Conservation (phyloP, 2,888 invertebrate species). For the Drosophila suboccidentalis region DNA sequence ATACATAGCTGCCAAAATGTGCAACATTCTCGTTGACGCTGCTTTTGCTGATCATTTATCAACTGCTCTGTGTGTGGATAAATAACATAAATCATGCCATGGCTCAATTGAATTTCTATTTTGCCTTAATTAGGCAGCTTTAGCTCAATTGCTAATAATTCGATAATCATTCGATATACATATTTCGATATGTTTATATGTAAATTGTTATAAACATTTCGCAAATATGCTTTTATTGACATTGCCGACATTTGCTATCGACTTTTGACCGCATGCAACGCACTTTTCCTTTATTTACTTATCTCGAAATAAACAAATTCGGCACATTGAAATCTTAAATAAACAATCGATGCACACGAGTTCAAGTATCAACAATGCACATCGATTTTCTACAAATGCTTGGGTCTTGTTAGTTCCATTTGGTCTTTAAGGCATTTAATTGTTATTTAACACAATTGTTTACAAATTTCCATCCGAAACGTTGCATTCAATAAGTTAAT, state of each 20-base stretch:
- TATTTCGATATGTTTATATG: not conserved
- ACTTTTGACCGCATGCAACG: conserved; percentile 42
- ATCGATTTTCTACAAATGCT: conserved; percentile 8
- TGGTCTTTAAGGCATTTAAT: conserved; percentile 3
- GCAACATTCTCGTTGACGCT: conserved; percentile 43
- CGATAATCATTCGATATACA: conserved; percentile 42
- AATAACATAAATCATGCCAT: conserved; percentile 71
- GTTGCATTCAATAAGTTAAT: not conserved
- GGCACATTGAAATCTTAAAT: conserved; percentile 24
- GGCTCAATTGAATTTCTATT: conserved; percentile 61
- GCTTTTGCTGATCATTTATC: not conserved
- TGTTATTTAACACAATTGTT: conserved; percentile 17
- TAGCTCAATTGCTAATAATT: conserved; percentile 59
- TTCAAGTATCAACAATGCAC: conserved; percentile 25
- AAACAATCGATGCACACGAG: conserved; percentile 32
- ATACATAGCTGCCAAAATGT: conserved; percentile 58
- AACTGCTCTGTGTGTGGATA: conserved; percentile 34
- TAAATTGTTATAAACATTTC: conserved; percentile 50
- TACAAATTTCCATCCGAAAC: conserved; percentile 3
- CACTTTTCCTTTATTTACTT: conserved; percentile 46
- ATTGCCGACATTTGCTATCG: conserved; percentile 44
- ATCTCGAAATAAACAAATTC: conserved; percentile 39
- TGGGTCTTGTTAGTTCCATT: not conserved
- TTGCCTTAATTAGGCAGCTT: conserved; percentile 50
- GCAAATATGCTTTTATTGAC: conserved; percentile 49